Evolutionary conservation across 2,888 invertebrate genomes (phyloP), one percentile per base, ranked within the genome.

Genomic region (Arge pagana): DNA sequence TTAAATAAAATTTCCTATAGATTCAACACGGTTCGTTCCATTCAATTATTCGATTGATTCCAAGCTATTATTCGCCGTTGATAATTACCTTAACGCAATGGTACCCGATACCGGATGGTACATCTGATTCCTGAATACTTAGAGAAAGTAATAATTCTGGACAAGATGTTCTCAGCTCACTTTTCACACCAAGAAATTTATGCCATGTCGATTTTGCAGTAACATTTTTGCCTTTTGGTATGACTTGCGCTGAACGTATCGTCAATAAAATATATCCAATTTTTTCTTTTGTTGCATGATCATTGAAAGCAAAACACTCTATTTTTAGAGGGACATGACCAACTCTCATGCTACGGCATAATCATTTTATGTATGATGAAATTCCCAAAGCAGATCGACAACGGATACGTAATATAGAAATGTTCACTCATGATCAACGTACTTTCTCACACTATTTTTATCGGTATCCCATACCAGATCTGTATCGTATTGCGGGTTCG

Each of bases 401-500:
- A 7, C 8, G 10, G 19, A 10, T 18, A n/a, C 3, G 1, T n/a
- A 21, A 21, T 2, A 11, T 11, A 33, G 4, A 33, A 7, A 11
- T 33, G 33, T 2, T 33, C 13, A 13, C n/a, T 33, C 13, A 11
- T 45, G 28, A 36, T 42, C 40, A 49, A 45, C 65, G 54, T 74
- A 85, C 86, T 84, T 83, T 63, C 89, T 81, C 59, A 90, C 80
- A 53, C 83, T 81, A 61, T 83, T 82, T 75, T 87, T 87, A 61
- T 88, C 87, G 2, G 87, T 85, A 72, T 90, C 89, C 90, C 90
- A 91, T 43, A 89, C 84, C 50, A 90, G 81, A 70, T 89, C 88
- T 16, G 86, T 87, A 57, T 85, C 85, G 68, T 89, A 89, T 36
- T 81, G 76, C 1, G 87, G 86, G 50, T 80, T 77, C 39, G 82